Conservation (phyloP, 2,113 vertebrate species). For the Elaphurus davidianus region DNA sequence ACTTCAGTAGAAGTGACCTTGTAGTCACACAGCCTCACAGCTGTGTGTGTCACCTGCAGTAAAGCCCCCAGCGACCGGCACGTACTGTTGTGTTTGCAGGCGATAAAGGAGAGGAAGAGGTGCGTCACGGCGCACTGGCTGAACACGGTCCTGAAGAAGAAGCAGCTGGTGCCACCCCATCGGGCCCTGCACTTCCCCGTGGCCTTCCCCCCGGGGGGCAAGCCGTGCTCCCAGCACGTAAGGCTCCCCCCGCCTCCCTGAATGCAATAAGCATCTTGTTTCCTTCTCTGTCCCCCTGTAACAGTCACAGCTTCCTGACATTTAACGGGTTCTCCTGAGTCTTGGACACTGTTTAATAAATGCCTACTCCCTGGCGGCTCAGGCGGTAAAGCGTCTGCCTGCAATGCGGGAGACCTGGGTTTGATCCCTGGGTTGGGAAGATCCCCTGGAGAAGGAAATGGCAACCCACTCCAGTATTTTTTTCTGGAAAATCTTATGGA, state of each 20-base stretch:
- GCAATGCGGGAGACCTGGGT: background rate
- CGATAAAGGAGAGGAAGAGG: conserved; percentile 92
- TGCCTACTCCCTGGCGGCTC: background rate
- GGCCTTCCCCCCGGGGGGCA: conserved; percentile 95
- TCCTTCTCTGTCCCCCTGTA: background rate
- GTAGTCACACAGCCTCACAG: fast-evolving
- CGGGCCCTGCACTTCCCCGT: conserved; percentile 95
- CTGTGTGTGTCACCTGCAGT: fast-evolving
- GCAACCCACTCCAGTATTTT: background rate
- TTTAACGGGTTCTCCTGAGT: fast-evolving
- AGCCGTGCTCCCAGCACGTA: conserved; percentile 97
- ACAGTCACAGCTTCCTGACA: background rate
- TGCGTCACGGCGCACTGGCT: conserved; percentile 98
- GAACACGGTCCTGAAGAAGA: conserved; percentile 92
- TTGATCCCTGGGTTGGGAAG: background rate
- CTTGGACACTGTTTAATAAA: background rate
- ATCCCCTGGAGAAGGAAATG: background rate
- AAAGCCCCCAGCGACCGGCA: fast-evolving
- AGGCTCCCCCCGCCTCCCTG: background rate
- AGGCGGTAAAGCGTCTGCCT: background rate
- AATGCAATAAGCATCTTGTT: fast-evolving
- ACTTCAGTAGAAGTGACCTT: background rate
- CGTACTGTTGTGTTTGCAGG: conserved; percentile 75
- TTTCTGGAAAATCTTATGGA: background rate
- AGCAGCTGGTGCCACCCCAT: conserved; percentile 94